A percentile compares a stretch with the other conserved stretches of the same genome.
These are phyloP conservation scores for Acholoe squamosa DNA, from an alignment of 2,888 invertebrate genomes.

Conservation along the genomic window DNA sequence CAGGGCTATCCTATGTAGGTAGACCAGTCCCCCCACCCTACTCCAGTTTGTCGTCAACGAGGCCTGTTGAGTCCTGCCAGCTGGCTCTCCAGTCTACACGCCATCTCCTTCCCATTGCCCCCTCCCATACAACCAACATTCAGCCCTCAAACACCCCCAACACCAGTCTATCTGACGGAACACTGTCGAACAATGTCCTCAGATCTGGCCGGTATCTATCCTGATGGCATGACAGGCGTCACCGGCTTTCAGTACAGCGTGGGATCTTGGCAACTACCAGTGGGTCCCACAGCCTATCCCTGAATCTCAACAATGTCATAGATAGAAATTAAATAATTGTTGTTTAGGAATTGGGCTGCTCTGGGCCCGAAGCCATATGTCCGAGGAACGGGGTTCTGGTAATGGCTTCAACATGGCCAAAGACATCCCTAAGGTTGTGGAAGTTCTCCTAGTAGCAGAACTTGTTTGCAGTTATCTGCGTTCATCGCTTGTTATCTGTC, in stretches of 20 bases:
- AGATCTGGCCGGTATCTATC: background rate
- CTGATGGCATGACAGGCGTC: background rate
- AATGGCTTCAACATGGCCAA: background rate
- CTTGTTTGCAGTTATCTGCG: background rate
- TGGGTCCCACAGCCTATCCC: background rate
- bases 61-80: background rate
- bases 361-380: background rate
- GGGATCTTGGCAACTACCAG: background rate
- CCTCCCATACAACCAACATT: background rate
- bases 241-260: background rate
- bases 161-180: background rate
- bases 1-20: background rate
- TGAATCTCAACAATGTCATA: background rate
- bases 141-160: background rate
- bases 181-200: conserved; percentile 36
- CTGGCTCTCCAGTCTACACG: background rate
- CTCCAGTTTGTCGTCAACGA: no score
- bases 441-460: background rate
- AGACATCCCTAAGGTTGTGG: background rate
- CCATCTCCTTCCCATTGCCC: background rate
- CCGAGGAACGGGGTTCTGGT: background rate
- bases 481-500: background rate
- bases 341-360: background rate
- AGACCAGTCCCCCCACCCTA: background rate
- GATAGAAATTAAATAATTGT: background rate